Base-by-base conservation (phyloP, 2,797 vertebrate genomes). In the Remorina albescens region DNA sequence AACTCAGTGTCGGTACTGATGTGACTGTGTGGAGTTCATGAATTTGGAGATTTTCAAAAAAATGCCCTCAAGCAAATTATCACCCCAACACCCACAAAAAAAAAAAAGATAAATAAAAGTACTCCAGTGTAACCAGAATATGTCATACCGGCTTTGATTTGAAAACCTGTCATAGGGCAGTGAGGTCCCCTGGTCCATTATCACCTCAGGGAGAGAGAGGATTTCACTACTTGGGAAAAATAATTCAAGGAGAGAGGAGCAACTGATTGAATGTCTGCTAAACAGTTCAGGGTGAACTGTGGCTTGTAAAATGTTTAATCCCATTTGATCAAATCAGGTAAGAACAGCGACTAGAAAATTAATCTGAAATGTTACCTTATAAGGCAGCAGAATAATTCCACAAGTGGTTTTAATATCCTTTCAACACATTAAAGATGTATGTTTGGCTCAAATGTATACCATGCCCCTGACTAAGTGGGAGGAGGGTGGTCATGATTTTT, bases 71-170 rank as follows among this genome's bases (percentile, higher is more conserved):
- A 59, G 74, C 56, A 86, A 87, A 85, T 83, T 62, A 84, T 76
- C 61, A 74, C 77, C 58, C 12, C 66, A 50, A 42, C 41, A 42
- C 41, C 18, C 32, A 75, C 21, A 81, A 59, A 69, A 66, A 80
- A 81, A 59, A 69, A 66, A 80, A 82, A 78, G 49, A 54, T 63
- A 70, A 71, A 87, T 84, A 80, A 72, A 89, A 82, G 76, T 80
- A 66, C 71, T 85, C 67, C 46, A 26, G 59, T 70, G 73, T 80
- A 85, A 88, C 80, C 84, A 88, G 82, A 88, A 87, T 83, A 73
- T 87, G 83, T 89, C 84, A 76, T 73, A 78, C 82, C 80, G 56
- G 78, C 77, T 88, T 81, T 82, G 83, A 86, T 88, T 81, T 88
- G 82, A 89, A 81, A 86, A 70, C 74, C 61, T 78, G 82, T 85